Base-by-base conservation (phyloP, 2,797 vertebrate genomes). In the Cirrhinus mrigala region DNA sequence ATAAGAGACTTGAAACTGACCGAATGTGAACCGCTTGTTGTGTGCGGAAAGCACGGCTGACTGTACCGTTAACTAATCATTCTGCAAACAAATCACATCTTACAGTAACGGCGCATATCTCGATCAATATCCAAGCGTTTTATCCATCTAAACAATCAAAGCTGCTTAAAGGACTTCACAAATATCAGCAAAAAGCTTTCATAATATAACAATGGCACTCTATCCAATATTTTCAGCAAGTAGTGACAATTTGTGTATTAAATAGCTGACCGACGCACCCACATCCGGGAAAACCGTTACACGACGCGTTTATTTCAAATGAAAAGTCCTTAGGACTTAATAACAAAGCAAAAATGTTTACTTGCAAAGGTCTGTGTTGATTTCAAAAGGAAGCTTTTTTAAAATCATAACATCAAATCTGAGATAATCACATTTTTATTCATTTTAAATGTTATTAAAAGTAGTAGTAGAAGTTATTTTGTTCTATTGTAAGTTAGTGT, bases 221-320 rank as follows among this genome's bases (percentile, higher is more conserved):
- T 10, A 24, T 46, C 4, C 50, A 69, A 2, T 37, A 69, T 29
- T 78, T 7, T 69, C 37, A 5, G 18, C n/a, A 56, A 66, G 27
- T 56, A 29, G 15, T 40, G 15, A 9, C 22, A 54, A 69, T 69
- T 68, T 66, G 44, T 40, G 3, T 15, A 40, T 33, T 82, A 76
- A 79, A 80, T 27, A 46, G 74, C 20, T 58, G 78, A 50, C 24
- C 46, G 48, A 66, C 58, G 44, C 56, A 56, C 66, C 40, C 50
- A 87, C 78, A 84, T 87, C 88, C 88, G 78, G 88, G 73, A 52
- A 84, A 77, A n/a, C 27, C 18, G 48, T 71, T 24, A 71, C 14
- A 20, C 37, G 4, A 62, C 9, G 24, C 24, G 1, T 7, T 16
- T 46, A 33, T 85, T 79, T 79, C 76, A 85, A 56, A 71, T 37